Percentiles rank a stretch among this genome's conserved stretches.
phyloP scores from a whole-genome alignment of 1,140 invertebrate genomes.

The Colletes latitarsis region DNA sequence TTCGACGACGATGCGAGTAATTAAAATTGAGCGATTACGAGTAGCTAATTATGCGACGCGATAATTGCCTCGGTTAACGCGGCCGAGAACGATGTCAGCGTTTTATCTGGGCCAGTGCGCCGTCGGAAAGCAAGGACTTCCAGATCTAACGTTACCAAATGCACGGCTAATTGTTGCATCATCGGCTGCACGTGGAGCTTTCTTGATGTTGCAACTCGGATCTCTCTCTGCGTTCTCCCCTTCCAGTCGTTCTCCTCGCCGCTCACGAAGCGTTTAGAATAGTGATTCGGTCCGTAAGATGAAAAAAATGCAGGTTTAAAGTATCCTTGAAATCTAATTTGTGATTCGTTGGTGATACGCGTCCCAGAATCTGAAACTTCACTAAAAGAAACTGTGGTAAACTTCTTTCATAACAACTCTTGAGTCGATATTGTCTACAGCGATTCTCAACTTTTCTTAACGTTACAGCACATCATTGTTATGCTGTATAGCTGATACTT shows the following conservation, averaged over 20 bases:
- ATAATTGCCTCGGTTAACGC: not conserved
- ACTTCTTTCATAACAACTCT: no score
- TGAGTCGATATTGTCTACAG: no score
- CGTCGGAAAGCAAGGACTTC: constrained; percentile 14
- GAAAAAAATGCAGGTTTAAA: constrained; percentile 16
- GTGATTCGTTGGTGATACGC: not conserved
- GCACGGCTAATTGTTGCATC: constrained; percentile 54
- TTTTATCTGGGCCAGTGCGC: constrained; percentile 39
- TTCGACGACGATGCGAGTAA: not conserved
- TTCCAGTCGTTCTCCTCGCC: not conserved
- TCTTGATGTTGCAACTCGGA: constrained; percentile 58
- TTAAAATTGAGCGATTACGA: not conserved
- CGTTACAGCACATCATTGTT: no score
- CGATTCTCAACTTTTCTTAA: no score
- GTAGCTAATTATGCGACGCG: not conserved
- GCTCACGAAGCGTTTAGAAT: not conserved
- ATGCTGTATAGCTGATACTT: no score
- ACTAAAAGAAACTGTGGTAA: no score
- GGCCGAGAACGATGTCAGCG: not conserved
- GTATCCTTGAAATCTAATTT: constrained; percentile 2
- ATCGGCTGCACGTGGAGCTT: constrained; percentile 57
- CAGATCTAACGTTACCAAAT: constrained; percentile 55
- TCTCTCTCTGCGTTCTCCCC: constrained; percentile 1
- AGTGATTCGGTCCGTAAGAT: not conserved
- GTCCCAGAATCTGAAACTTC: not conserved